Evolutionary conservation across 1,140 invertebrate species (phyloP), one percentile per base, ranked within the genome.

Genomic region (Linepithema humile): DNA sequence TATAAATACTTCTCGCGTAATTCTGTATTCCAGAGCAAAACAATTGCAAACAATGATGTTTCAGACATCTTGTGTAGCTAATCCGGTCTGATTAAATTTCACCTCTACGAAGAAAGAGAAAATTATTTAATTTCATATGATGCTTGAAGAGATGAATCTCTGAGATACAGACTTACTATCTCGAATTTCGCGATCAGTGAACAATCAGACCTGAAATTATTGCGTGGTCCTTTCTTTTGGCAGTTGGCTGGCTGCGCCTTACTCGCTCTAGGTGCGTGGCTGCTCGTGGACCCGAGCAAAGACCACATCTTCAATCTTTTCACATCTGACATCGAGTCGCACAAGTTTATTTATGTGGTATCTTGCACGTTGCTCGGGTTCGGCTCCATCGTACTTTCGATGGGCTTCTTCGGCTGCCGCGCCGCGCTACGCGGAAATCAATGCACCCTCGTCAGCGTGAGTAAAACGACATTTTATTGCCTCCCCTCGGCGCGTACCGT

Each of bases 391-490:
- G 92, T 95, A n/a, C 88, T 95, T 12, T 89, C 92, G n/a, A 93
- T 95, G 7, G 94, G 95, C 35, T 94, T 95, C 88, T 95, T 95
- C 77, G 95, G 95, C 6, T 96, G 95, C 83, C 95, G 95, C 26
- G 95, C 94, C 5, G 93, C 95, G 17, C 80, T 95, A 4, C 93
- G 93, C 69, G 94, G 94, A 55, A 95, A 90, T 84, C 95, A 95
- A 89, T 95, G 95, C 70, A 92, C 95, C 86, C 89, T 96, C 6
- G 91, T 92, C 10, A 92, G 92, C 57, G 95, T 96, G 92, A 95
- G 94, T 93, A 65, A 60, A 48, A 65, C 69, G 64, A 65, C 69
- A 67, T 15, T 70, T 86, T 70, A 62, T 62, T 48, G 1, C 20
- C 53, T 15, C 5, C 40, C 43, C 38, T 48, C n/a, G 12, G 29